Base-by-base conservation (phyloP, 1,140 invertebrate genomes). In the Drosophila setifemur region DNA sequence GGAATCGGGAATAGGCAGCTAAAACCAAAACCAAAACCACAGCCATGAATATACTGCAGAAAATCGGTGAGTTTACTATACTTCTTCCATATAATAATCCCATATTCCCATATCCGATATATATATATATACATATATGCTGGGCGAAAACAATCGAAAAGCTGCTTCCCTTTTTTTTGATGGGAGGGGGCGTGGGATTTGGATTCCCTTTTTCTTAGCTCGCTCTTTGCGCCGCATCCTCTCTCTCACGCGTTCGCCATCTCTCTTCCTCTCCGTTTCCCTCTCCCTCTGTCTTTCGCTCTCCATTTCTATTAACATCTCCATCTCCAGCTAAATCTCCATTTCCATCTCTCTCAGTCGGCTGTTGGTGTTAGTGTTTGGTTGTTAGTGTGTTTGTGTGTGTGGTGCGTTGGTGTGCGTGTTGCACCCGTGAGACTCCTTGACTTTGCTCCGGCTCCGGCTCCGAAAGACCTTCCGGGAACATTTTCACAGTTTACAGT, bases 1-100 rank as follows among this genome's bases (percentile, higher is more conserved):
- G 42, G 54, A 50, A 54, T 44, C 23, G n/a, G 54, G 43, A 72
- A 73, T 39, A 61, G 31, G 11, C 11, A 33, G 4, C 39, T 55
- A 43, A 54, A 39, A n/a, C n/a, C n/a, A n/a, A n/a, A n/a, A n/a
- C n/a, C n/a, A 55, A 50, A 50, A 55, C 35, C 42, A 29, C 33
- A 37, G 33, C 26, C 57, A 79, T 79, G 76, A 79, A 74, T 60
- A 50, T 81, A 47, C 58, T 79, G 76, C 76, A 79, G 14, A 79
- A 79, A 75, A 79, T 79, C 47, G 75, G 75, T 79, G 33, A 79
- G 75, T 37, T 18, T 70, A 48, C 18, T 8, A n/a, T 47, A 47
- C 16, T 4, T 8, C 53, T 19, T 21, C 9, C 26, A 39, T 21
- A 6, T 23, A 31, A 55, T 12, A 33, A 50, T n/a, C n/a, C n/a